Evolutionary conservation across 2,888 invertebrate species (phyloP), one percentile per base, ranked within the genome.

Genomic region (Nowickia ferox): DNA sequence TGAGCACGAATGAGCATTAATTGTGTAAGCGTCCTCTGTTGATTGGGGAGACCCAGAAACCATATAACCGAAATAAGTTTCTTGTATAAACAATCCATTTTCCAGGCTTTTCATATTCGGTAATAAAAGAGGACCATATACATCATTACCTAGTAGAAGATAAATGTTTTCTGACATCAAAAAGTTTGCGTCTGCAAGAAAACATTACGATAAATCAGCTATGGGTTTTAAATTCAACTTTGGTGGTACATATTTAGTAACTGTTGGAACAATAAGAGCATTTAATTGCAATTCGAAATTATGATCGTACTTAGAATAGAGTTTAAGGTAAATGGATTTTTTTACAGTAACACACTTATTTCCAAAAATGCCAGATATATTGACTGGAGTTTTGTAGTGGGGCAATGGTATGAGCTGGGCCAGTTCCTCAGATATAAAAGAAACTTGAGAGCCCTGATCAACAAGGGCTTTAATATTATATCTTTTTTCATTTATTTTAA

Each of bases 31-130:
- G 2, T 17, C 44, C 30, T 13, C 48, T 42, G 13, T 48, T 19
- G 15, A 17, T 9, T 74, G 53, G 40, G n/a, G 63, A 17, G 59
- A 51, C 10, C 79, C 84, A 17, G 84, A 79, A 9, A 84, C 46
- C 48, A 84, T 84, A 48, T 66, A 86, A 22, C 79, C 72, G 46
- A 83, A 86, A 71, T 75, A n/a, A 1, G 83, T 86, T 76, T 76
- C 75, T 78, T 82, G 82, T 17, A 86, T n/a, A 59, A 81, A 63
- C 30, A 85, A 72, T 17, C 72, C 69, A 22, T 76, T 85, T 63
- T 82, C 59, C 13, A 79, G 59, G 19, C 66, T 86, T 13, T 81
- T 68, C 69, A 75, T 78, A 42, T 57, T 69, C 2, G 75, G 48
- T 44, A 82, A 59, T 22, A 86, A 55, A 22, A 86, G 19, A 17